Evolutionary conservation across 2,113 vertebrate species (phyloP).

Genomic region (Chaetorhynchus papuensis): DNA sequence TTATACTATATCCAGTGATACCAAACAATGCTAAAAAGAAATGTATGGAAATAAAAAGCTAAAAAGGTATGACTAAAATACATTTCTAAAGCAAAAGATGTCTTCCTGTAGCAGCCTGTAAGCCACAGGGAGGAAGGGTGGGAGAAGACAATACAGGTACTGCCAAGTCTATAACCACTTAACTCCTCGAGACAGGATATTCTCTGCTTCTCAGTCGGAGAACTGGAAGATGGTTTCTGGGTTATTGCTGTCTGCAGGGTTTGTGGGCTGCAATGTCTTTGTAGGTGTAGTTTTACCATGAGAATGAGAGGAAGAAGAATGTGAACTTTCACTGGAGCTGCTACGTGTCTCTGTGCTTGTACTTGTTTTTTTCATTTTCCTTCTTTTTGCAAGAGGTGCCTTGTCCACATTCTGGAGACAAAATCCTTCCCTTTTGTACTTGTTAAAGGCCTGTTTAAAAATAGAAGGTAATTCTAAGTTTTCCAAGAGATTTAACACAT

Average conservation of each 20-base stretch:
- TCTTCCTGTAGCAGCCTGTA: background rate
- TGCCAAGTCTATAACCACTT: background rate
- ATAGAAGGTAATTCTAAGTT: background rate
- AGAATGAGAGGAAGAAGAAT: conserved; percentile 91
- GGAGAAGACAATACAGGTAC: background rate
- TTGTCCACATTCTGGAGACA: conserved; percentile 95
- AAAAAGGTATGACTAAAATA: conserved; percentile 43
- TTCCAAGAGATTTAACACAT: background rate
- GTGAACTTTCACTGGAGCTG: conserved; percentile 96
- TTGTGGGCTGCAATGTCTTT: conserved; percentile 71
- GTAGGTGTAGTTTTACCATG: conserved; percentile 84
- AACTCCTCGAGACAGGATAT: background rate
- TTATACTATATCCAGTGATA: conserved; percentile 53
- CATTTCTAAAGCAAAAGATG: conserved; percentile 2
- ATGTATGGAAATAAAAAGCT: conserved; percentile 31
- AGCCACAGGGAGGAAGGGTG: background rate
- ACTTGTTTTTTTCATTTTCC: conserved; percentile 99
- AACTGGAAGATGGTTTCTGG: conserved; percentile 78
- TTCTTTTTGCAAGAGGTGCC: conserved; percentile 88
- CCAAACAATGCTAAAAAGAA: conserved; percentile 41
- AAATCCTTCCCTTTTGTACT: conserved; percentile 96
- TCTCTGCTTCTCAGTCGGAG: conserved; percentile 68
- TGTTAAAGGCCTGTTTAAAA: conserved; percentile 90
- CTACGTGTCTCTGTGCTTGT: conserved; percentile 97
- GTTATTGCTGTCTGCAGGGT: conserved; percentile 65